Base-by-base conservation (phyloP, 2,888 invertebrate genomes). In the Saturnia pavonia region DNA sequence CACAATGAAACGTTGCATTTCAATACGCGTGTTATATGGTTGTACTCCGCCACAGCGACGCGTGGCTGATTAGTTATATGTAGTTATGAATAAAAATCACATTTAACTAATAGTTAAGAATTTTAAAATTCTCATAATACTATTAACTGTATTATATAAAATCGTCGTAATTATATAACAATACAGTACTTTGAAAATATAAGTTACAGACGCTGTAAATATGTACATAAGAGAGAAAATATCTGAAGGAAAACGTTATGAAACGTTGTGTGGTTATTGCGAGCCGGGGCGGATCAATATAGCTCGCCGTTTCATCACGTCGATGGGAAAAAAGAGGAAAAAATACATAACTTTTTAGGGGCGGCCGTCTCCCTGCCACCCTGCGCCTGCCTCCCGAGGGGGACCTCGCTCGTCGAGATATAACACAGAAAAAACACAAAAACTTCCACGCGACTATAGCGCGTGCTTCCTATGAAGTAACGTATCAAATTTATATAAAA, bases 311-410 rank as follows among this genome's bases (percentile, higher is more conserved):
- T 91, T 91, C 91, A 91, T 91, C 91, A 90, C 91, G 89, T 91
- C 91, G 88, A 92, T 91, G 88, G 85, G 91, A 91, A 93, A 92
- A 93, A 93, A 91, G 91, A 90, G 88, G 89, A 89, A 91, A 93
- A 93, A 93, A 93, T 92, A 92, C 89, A 93, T 93, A 92, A 93
- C 92, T 94, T 94, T 94, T 94, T 94, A 94, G 92, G 93, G 92
- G 92, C 87, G 85, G 88, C 82, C 83, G 76, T 82, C 85, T 86
- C 83, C 85, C 84, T 78, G 78, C 84, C 77, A 76, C 80, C 83
- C 82, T 82, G 79, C 75, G 78, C 79, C 78, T 66, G 73, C 69
- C 70, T 51, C 66, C 70, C 74, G 71, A 60, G 67, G 68, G 68
- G 65, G 68, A 68, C 63, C 79, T 78, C 81, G 80, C 84, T 83